Evolutionary conservation across 2,113 vertebrate genomes (phyloP), one percentile per base, ranked within the genome.

Genomic region (Glareola pratincola): DNA sequence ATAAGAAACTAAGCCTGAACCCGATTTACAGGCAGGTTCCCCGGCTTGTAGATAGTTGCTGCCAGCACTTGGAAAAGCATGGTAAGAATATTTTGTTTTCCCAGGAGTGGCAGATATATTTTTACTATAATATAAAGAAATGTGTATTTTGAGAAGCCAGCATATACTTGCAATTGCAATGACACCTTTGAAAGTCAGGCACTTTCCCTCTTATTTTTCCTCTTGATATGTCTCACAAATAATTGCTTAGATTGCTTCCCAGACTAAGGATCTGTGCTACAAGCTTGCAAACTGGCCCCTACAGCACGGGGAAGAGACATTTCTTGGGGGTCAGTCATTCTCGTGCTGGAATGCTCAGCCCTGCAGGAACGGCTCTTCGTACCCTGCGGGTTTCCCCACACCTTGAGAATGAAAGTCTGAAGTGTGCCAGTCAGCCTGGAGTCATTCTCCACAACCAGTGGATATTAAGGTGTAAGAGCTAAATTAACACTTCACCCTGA

Each of bases 1-100:
- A 99, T 97, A 98, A 99, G 96, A 99, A 99, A 94, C 98, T 99
- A 84, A 99, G 99, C 97, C 98, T 99, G 56, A 99, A 99, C 94
- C 99, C 99, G 56, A 99, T 99, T 97, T 99, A 99, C 98, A 98
- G 98, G 89, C 99, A 99, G 98, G 99, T 99, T 97, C 99, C 99
- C 6, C 98, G 99, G 73, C 98, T 99, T 75, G 98, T 99, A 95
- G 99, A 99, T 97, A 99, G 99, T 94, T 99, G 99, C 98, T 99
- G 99, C 98, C 99, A 99, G 90, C 99, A 99, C 98, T 98, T 99
- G 97, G 99, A 99, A 98, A 99, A 99, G 97, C 97, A 99, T 22
- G 99, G 99, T 99, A 98, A 97, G 98, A 93, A 74, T 69, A 87
- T 66, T 92, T 96, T 8, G 4, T 84, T 93, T 87, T 90, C 63